phyloP scores from a whole-genome alignment of 2,113 vertebrate species.

The Rhabdomys dilectus region DNA sequence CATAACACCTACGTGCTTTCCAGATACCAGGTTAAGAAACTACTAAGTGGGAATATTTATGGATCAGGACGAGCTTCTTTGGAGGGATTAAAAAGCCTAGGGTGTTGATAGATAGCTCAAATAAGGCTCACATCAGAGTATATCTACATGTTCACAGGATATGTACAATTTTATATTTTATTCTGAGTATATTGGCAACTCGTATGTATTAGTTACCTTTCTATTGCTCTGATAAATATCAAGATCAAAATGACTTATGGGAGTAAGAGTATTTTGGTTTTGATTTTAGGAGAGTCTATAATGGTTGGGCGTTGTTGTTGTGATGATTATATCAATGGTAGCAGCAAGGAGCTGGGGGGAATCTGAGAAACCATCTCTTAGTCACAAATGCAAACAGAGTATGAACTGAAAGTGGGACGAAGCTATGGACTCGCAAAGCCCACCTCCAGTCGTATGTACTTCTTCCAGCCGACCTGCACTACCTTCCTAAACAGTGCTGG shows the following conservation, averaged over 20 bases:
- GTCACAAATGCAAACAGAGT: not conserved
- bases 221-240: not conserved
- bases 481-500: not conserved
- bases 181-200: not conserved
- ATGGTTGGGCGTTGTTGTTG: not conserved
- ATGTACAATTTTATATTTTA: constrained; percentile 12
- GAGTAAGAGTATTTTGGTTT: not conserved
- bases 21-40: constrained; percentile 1
- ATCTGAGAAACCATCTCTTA: not conserved
- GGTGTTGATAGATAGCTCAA: not conserved
- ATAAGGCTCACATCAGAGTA: not conserved
- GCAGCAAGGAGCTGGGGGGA: not conserved
- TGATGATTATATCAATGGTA: not conserved
- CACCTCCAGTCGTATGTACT: too few relatives aligned
- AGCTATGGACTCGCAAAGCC: not conserved
- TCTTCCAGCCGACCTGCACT: not conserved
- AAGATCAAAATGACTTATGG: not conserved
- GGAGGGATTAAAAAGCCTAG: not conserved
- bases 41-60: not conserved
- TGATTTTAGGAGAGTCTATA: not conserved
- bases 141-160: too few relatives aligned
- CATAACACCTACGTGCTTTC: not conserved
- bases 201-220: not conserved
- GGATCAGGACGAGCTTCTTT: not conserved
- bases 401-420: not conserved